A percentile compares a stretch with the other conserved stretches of the same genome.
phyloP scores from a whole-genome alignment of 2,113 vertebrate species.

The Salvelinus alpinus region DNA sequence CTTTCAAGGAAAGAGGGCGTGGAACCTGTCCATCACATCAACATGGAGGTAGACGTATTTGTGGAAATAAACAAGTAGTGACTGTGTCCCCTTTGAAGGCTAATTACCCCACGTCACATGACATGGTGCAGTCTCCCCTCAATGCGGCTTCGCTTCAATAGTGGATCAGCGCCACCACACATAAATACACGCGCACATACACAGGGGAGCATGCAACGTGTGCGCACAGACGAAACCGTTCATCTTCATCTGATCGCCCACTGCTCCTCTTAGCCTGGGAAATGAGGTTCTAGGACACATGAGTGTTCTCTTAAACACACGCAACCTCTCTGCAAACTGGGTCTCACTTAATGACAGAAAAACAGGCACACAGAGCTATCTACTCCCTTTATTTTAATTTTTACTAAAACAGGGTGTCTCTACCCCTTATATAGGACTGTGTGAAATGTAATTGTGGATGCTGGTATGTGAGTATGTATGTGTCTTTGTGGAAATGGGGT shows the following conservation, averaged over 20 bases:
- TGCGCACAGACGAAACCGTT: slow-evolving; percentile 8
- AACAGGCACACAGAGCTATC: background rate
- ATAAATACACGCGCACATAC: background rate
- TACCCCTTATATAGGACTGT: background rate
- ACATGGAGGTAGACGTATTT: background rate
- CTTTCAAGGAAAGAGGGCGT: slow-evolving; percentile 1
- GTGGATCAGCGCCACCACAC: background rate
- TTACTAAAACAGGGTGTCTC: too few relatives aligned
- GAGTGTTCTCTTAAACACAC: slow-evolving; percentile 15
- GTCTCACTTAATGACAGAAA: slow-evolving; percentile 12
- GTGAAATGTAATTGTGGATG: background rate
- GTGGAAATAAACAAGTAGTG: background rate
- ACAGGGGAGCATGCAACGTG: background rate
- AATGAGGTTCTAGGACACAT: slow-evolving; percentile 9
- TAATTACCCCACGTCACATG: slow-evolving; percentile 15
- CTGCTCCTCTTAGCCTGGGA: slow-evolving; percentile 23
- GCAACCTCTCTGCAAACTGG: slow-evolving; percentile 20
- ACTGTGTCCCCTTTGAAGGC: background rate
- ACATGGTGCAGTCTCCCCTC: background rate
- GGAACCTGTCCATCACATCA: background rate
- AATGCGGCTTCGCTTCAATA: background rate
- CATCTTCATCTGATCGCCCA: slow-evolving; percentile 31
- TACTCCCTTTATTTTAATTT: background rate
- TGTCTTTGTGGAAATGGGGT: background rate
- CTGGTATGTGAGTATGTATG: background rate